A percentile compares a stretch with the other conserved stretches of the same genome.
These are phyloP conservation scores for Tenebrio molitor DNA, from an alignment of 1,140 invertebrate species.

Conservation along the genomic window DNA sequence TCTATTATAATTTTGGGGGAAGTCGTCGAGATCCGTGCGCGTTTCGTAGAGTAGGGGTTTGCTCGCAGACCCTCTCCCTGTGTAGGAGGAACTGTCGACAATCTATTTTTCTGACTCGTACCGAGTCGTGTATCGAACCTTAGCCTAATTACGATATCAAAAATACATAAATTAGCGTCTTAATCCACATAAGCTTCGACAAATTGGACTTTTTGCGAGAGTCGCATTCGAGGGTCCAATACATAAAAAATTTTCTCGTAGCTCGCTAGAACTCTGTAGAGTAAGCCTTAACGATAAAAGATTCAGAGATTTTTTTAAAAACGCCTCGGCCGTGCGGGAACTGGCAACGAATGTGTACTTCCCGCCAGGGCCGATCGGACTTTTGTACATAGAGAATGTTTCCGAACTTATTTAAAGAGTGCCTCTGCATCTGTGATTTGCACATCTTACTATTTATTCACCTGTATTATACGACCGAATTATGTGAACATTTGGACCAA, in stretches of 20 bases:
- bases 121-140: constrained; percentile 29
- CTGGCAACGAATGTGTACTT: constrained; percentile 17
- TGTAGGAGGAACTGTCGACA: constrained; percentile 36
- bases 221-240: constrained; percentile 18
- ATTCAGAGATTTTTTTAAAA: constrained; percentile 26
- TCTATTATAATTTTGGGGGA: no score
- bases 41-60: constrained; percentile 3
- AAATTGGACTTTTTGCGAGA: constrained; percentile 22
- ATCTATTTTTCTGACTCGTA: constrained; percentile 41
- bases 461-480: constrained; percentile 52
- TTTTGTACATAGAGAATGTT: constrained; percentile 16
- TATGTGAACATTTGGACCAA: constrained; percentile 42
- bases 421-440: constrained; percentile 56
- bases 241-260: constrained; percentile 20
- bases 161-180: constrained; percentile 9
- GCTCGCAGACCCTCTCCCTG: not conserved
- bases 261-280: constrained; percentile 26
- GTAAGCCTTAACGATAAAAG: constrained; percentile 30
- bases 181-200: constrained; percentile 11
- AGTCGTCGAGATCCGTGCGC: no score
- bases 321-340: constrained; percentile 12
- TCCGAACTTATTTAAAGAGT: constrained; percentile 48
- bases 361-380: not conserved
- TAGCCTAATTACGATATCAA: constrained; percentile 25
- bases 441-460: constrained; percentile 42